Conservation (phyloP, 2,797 vertebrate species). For the Dicrostonyx torquatus region DNA sequence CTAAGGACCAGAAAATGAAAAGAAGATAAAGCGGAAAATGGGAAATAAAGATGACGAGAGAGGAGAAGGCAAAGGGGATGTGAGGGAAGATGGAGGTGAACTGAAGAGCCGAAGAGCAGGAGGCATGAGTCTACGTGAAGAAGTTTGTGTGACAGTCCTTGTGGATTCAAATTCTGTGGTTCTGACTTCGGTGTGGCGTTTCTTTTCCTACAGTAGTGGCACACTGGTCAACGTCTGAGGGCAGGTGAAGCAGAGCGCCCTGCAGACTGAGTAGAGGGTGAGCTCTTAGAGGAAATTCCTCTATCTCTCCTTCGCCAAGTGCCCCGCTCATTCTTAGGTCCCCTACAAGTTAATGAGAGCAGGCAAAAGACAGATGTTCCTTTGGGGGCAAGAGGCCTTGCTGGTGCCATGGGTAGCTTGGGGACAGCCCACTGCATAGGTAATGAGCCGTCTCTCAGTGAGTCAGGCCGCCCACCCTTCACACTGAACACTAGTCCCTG, state of each 20-base stretch:
- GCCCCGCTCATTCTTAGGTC: constrained; percentile 78
- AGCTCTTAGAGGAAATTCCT: neutral
- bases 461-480: neutral
- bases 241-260: constrained; percentile 16
- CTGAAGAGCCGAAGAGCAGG: rapidly evolving
- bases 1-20: neutral
- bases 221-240: neutral
- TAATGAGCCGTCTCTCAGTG: neutral
- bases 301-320: neutral
- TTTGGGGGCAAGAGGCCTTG: neutral
- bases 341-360: constrained; percentile 76
- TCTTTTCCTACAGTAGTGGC: neutral
- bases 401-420: neutral
- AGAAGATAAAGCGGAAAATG: too few species aligned
- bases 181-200: neutral
- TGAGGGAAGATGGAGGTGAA: rapidly evolving
- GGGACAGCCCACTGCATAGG: neutral
- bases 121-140: rapidly evolving
- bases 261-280: neutral
- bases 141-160: neutral
- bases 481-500: rapidly evolving
- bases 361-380: neutral
- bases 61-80: neutral
- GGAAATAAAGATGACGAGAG: neutral
- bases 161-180: neutral